A percentile compares a stretch with the other conserved stretches of the same genome.
These are phyloP conservation scores for Macroramphosus scolopax DNA, from an alignment of 2,797 vertebrate genomes.

Conservation along the genomic window DNA sequence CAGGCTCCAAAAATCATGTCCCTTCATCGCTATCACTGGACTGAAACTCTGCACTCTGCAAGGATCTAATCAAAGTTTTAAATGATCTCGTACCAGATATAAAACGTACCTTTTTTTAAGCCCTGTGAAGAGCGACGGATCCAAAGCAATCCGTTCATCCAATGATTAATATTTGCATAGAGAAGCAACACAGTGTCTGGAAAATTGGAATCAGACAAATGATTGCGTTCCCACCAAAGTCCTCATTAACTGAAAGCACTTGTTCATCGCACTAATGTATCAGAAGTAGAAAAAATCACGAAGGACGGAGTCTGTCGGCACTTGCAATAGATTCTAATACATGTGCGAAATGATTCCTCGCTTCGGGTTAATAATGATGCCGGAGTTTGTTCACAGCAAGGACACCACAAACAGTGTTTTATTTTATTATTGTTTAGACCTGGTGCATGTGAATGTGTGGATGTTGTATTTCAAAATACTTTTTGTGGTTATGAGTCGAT, in stretches of 20 bases:
- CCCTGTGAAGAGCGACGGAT: constrained; percentile 8
- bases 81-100: too few relatives aligned
- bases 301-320: constrained; percentile 7
- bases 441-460: too few relatives aligned
- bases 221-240: constrained; percentile 28
- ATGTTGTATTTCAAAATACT: too few relatives aligned
- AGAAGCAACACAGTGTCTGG: constrained; percentile 25
- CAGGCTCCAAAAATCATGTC: too few relatives aligned
- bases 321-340: constrained; percentile 3
- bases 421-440: too few relatives aligned
- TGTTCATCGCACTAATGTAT: constrained; percentile 24
- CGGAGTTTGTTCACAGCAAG: background rate
- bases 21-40: too few relatives aligned
- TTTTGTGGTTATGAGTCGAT: too few relatives aligned
- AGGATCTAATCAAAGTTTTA: too few relatives aligned
- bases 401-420: background rate
- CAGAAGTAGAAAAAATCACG: constrained; percentile 8
- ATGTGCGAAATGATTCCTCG: background rate
- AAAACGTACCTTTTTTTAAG: constrained; percentile 28
- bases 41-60: too few relatives aligned
- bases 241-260: constrained; percentile 29
- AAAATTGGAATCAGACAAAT: constrained; percentile 42
- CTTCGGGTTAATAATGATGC: background rate
- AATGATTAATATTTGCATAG: constrained; percentile 26
- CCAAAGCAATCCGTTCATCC: constrained; percentile 20